Base-by-base conservation (phyloP, 2,888 invertebrate genomes). In the Caenorhabditis sinica region DNA sequence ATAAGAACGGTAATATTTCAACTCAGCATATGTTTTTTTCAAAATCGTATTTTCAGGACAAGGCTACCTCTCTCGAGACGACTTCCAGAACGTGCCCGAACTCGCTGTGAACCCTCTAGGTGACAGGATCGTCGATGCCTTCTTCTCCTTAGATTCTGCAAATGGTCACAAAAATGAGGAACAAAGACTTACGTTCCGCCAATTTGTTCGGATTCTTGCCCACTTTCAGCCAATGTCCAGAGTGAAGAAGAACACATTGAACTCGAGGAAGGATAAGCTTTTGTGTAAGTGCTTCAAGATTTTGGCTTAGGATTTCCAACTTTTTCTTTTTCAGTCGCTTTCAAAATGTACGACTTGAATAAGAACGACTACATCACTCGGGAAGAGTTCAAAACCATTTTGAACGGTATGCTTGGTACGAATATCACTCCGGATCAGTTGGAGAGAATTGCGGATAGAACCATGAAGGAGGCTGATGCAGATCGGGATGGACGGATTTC, bases 381-480 rank as follows among this genome's bases (percentile, higher is more conserved):
- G 81, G 98, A 98, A 93, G 99, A 99, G 94, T 94, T 99, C 61
- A 94, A 99, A 72, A 97, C 97, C 49, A 98, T 99, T 89, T 94
- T 99, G 30, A 98, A 98, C 93, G 98, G 98, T 98, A 98, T 99
- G 99, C 98, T 99, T 85, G 99, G 99, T 69, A 97, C 97, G 2
- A 99, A 99, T 93, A 99, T 94, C 74, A 94, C 94, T 9, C 93
- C 94, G 68, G 94, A 95, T 96, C 92, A 96, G 87, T 85, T 93
- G 56, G 92, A 96, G 33, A 97, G 97, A 93, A 99, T 99, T 90
- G 98, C 98, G 0, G 98, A 99, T 93, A 95, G 98, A 83, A 99
- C 99, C 15, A 98, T 99, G 90, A 94, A 96, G 25, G 99, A 99
- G 94, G 98, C 98, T 0, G 99, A 99, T 94, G 95, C 96, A 89